phyloP scores from a whole-genome alignment of 2,888 invertebrate genomes.

The Elegia similella region DNA sequence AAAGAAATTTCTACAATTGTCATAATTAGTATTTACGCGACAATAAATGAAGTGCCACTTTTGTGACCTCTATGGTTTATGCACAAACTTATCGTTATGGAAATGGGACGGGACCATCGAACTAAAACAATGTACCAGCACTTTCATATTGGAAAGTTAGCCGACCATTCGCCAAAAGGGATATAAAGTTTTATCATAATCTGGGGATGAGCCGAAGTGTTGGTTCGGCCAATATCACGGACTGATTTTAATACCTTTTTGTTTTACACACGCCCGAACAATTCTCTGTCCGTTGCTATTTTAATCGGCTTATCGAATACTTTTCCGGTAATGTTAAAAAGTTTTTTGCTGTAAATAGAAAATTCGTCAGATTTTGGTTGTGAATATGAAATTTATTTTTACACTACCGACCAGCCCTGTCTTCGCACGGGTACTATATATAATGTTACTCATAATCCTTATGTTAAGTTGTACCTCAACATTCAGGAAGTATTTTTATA shows the following conservation, averaged over 20 bases:
- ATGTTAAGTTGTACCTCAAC: too few species aligned
- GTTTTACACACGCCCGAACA: conserved; percentile 4
- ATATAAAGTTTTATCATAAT: conserved; percentile 29
- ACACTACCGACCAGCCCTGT: too few species aligned
- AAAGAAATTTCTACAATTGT: too few species aligned
- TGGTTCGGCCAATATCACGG: conserved; percentile 11
- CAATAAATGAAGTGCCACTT: background rate
- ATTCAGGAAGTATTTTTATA: too few species aligned
- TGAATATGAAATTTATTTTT: too few species aligned
- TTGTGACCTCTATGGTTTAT: background rate
- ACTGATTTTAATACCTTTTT: conserved; percentile 16
- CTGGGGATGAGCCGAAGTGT: conserved; percentile 16
- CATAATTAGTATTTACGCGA: too few species aligned
- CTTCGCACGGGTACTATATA: too few species aligned
- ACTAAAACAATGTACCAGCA: conserved; percentile 22
- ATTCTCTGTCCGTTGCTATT: conserved; percentile 7
- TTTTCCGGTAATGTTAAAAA: background rate
- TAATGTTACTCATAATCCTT: too few species aligned
- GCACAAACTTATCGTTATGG: conserved; percentile 14
- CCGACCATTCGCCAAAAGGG: conserved; percentile 19
- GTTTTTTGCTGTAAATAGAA: background rate
- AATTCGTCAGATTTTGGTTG: too few species aligned
- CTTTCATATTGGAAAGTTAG: conserved; percentile 29
- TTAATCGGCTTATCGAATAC: conserved; percentile 1
- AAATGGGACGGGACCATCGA: conserved; percentile 10